Percentiles rank a stretch among this genome's conserved stretches.
Conservation (phyloP, 2,113 vertebrate species). For the Nothobranchius kuhntae region DNA sequence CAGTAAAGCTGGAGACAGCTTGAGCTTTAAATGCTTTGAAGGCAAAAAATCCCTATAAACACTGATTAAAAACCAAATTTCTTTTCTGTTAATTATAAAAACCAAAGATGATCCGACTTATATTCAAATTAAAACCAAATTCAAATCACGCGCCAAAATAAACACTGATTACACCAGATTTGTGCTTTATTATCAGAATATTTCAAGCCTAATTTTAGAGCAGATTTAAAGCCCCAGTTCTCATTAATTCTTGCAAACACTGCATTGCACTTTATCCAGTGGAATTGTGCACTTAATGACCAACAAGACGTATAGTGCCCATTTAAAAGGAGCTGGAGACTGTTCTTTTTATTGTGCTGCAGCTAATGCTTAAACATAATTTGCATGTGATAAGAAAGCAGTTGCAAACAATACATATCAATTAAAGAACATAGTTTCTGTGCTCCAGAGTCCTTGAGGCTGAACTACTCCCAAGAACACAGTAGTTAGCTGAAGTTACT, state of each 20-base stretch:
- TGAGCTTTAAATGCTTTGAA: background rate
- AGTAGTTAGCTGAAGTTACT: conserved; percentile 15
- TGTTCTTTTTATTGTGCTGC: conserved; percentile 27
- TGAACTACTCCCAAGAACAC: conserved; percentile 14
- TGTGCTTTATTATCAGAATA: background rate
- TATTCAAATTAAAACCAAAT: background rate
- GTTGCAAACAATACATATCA: conserved; percentile 53
- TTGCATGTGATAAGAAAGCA: conserved; percentile 26
- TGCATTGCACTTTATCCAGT: background rate
- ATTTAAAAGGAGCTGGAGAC: conserved; percentile 13
- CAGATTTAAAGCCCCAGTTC: background rate
- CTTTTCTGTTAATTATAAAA: background rate
- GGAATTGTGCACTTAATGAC: background rate
- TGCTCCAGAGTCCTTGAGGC: conserved; percentile 16
- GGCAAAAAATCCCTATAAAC: background rate
- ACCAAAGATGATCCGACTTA: background rate
- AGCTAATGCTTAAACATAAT: conserved; percentile 26
- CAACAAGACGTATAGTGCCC: background rate
- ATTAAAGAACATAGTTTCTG: conserved; percentile 33
- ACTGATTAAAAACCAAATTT: background rate
- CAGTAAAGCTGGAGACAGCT: background rate
- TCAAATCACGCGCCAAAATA: background rate
- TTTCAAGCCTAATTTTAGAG: background rate
- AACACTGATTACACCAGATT: conserved; percentile 1
- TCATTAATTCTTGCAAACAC: background rate